phyloP scores from a whole-genome alignment of 2,888 invertebrate genomes.

The Scaptomyza caliginosa region DNA sequence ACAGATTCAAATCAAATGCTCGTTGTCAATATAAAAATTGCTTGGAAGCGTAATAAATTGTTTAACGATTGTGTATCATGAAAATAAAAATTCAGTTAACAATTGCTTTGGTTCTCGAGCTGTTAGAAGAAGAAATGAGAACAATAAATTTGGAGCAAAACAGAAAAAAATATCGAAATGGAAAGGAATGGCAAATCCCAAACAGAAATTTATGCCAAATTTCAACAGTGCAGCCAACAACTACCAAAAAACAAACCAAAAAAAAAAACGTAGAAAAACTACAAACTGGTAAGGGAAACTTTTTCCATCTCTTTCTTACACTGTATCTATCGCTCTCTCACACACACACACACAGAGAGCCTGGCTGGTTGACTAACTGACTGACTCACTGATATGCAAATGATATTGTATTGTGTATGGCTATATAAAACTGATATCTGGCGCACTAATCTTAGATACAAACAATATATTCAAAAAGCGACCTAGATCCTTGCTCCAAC shows the following conservation, averaged over 20 bases:
- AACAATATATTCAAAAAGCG: slow-evolving; percentile 77
- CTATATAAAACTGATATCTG: slow-evolving; percentile 75
- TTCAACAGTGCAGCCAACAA: slow-evolving; percentile 1
- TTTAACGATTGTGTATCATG: slow-evolving; percentile 8
- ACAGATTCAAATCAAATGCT: slow-evolving; percentile 1
- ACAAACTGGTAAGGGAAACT: slow-evolving; percentile 4
- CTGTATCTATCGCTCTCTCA: slow-evolving; percentile 24
- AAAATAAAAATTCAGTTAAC: slow-evolving; percentile 7
- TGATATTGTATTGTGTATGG: slow-evolving; percentile 68
- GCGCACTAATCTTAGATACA: slow-evolving; percentile 76
- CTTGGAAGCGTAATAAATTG: slow-evolving; percentile 4
- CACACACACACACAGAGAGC: slow-evolving; percentile 3
- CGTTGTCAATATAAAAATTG: background rate
- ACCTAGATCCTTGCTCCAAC: slow-evolving; percentile 72
- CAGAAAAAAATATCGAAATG: background rate
- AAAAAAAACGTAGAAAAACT: background rate
- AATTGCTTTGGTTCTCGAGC: background rate
- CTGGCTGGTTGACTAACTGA: slow-evolving; percentile 24
- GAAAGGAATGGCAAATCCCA: background rate
- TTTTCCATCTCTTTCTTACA: background rate
- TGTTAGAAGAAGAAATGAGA: background rate
- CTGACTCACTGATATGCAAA: slow-evolving; percentile 64
- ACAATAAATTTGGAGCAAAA: slow-evolving; percentile 1
- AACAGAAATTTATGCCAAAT: slow-evolving; percentile 8
- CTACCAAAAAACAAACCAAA: background rate